Conservation (phyloP, 1,140 invertebrate genomes). For the Dinoponera quadriceps region DNA sequence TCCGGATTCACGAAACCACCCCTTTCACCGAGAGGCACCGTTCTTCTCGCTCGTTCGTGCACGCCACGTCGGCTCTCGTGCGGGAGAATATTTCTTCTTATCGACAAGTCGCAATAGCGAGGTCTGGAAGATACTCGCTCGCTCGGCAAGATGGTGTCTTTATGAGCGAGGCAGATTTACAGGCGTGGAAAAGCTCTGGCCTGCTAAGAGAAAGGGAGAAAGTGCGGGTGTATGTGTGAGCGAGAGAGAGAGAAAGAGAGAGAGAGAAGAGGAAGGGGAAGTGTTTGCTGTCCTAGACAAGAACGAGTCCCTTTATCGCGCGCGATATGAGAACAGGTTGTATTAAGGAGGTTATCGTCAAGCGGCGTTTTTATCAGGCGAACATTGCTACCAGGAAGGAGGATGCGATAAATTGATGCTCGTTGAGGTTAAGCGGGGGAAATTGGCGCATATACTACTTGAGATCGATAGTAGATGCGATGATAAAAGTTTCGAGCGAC, state of each 20-base stretch:
- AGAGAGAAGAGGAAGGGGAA: background rate
- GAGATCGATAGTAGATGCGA: background rate
- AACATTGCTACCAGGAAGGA: conserved; percentile 18
- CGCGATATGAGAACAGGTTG: conserved; percentile 53
- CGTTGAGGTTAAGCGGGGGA: conserved; percentile 36
- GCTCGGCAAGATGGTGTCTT: conserved; percentile 38
- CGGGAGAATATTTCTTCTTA: conserved; percentile 77
- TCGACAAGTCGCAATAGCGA: conserved; percentile 76
- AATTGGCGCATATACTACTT: conserved; percentile 26
- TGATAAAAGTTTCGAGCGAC: background rate
- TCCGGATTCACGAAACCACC: conserved; percentile 26
- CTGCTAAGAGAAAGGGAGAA: conserved; percentile 8
- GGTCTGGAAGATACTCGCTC: conserved; percentile 60
- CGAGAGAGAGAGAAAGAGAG: conserved; percentile 4
- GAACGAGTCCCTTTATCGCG: conserved; percentile 43
- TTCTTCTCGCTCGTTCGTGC: conserved; percentile 65
- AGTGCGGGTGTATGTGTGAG: background rate
- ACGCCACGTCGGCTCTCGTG: conserved; percentile 30
- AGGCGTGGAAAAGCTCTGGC: conserved; percentile 27
- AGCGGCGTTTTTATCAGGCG: conserved; percentile 43
- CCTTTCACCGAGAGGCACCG: conserved; percentile 44
- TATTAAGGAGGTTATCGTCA: conserved; percentile 55
- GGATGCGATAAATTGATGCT: conserved; percentile 47
- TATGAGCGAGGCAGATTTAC: conserved; percentile 25
- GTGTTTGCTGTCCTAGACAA: conserved; percentile 21